Base-by-base conservation (phyloP, 2,113 vertebrate species). In the Mobula hypostoma region DNA sequence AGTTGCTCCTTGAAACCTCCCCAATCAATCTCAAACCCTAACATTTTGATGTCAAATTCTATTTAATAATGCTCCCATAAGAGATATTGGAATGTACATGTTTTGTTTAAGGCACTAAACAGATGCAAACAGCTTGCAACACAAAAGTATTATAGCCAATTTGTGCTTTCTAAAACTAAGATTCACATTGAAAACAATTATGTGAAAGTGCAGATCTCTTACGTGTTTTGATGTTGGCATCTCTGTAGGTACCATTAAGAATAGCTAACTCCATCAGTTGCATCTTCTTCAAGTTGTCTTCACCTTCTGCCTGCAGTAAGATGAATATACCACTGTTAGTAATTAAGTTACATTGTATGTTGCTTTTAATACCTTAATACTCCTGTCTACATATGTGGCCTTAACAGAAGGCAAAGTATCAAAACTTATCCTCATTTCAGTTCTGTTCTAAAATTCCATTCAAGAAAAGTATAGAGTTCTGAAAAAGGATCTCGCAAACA, bases 231-330 rank as follows among this genome's bases (percentile, higher is more conserved):
- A 97, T 56, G 95, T 98, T 97, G 96, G 97, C 97, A 96, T 98
- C 97, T 97, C 97, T 97, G 95, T 98, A 98, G 27, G 97, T 98
- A 94, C 97, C 97, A n/a, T 98, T 98, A 48, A 98, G 96, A 94
- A 98, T 98, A 14, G 97, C 97, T 24, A 98, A 95, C 95, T 98
- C 97, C 97, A 98, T 98, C 94, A 98, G 96, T 95, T 98, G 97
- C 96, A 98, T 97, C 96, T 98, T 98, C 96, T 98, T 98, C 95
- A 98, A 96, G 94, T 98, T 98, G 95, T 98, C 97, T 95, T 97
- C 97, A 85, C 97, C 97, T 94, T 97, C 97, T 24, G 97, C 97
- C 97, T 97, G 95, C 7, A 79, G 94, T 9, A 27, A 93, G 32
- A 40, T 5, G 36, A 74, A 56, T 66, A 29, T 56, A 40, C 17